phyloP scores from a whole-genome alignment of 2,113 vertebrate species.

The Xenopus laevis region DNA sequence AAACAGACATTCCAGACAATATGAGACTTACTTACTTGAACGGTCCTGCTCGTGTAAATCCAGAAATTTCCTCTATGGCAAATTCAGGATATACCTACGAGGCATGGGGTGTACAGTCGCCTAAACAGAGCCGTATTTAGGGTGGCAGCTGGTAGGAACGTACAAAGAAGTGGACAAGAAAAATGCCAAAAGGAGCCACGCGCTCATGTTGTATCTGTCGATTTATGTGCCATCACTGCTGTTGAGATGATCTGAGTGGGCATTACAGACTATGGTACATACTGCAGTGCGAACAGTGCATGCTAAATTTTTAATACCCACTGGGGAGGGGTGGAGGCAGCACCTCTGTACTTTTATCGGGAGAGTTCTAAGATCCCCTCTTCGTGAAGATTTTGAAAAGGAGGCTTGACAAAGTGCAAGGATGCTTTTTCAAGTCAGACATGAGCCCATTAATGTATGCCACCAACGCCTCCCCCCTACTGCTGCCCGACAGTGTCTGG shows the following conservation, averaged over 20 bases:
- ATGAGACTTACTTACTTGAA: background rate
- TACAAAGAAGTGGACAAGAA: background rate
- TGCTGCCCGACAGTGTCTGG: slow-evolving; percentile 52
- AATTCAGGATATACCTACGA: too few species aligned
- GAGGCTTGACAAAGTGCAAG: slow-evolving; percentile 37
- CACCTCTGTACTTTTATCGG: slow-evolving; percentile 21
- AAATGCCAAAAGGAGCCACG: background rate
- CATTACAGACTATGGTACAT: slow-evolving; percentile 33
- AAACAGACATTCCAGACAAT: background rate
- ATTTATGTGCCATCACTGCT: slow-evolving; percentile 15
- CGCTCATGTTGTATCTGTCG: background rate
- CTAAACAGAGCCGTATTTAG: background rate
- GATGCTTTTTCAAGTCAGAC: slow-evolving; percentile 45
- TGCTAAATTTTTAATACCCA: slow-evolving; percentile 42
- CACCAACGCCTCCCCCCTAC: slow-evolving; percentile 5
- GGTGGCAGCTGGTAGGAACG: background rate
- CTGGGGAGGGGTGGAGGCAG: slow-evolving; percentile 2
- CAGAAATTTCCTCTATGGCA: background rate
- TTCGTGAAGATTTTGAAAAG: background rate
- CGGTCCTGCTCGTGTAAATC: background rate
- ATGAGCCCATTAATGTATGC: slow-evolving; percentile 39
- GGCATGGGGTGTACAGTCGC: too few species aligned
- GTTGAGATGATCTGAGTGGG: slow-evolving; percentile 25
- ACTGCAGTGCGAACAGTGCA: slow-evolving; percentile 41
- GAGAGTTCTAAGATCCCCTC: slow-evolving; percentile 27